Percentiles rank a stretch among this genome's conserved stretches.
Conservation (phyloP, 2,888 invertebrate genomes). For the Xylocampa areola region DNA sequence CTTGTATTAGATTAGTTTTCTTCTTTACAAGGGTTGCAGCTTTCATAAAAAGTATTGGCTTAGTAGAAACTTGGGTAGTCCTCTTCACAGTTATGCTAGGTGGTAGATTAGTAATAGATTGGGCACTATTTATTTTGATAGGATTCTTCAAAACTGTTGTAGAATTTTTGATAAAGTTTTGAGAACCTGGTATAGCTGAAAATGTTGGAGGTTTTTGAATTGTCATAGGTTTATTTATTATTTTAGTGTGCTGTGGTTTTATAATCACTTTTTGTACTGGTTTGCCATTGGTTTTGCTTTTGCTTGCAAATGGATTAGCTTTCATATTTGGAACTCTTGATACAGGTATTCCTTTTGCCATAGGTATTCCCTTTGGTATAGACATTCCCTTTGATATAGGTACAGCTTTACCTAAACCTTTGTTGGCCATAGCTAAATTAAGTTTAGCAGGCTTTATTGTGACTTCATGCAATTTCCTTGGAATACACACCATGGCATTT, state of each 20-base stretch:
- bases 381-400: constrained; percentile 29
- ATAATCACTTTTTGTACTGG: constrained; percentile 30
- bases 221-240: constrained; percentile 30
- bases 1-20: constrained; percentile 8
- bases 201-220: constrained; percentile 43
- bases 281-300: constrained; percentile 60
- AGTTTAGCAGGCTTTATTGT: constrained; percentile 71
- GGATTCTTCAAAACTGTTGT: constrained; percentile 47
- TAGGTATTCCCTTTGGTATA: constrained; percentile 8
- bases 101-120: constrained; percentile 69
- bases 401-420: constrained; percentile 38
- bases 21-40: constrained; percentile 3
- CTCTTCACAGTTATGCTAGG: constrained; percentile 77
- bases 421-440: constrained; percentile 22
- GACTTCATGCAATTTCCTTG: constrained; percentile 70
- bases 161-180: constrained; percentile 32
- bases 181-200: constrained; percentile 43
- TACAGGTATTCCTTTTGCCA: constrained; percentile 19
- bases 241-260: constrained; percentile 35
- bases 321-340: constrained; percentile 14
- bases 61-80: constrained; percentile 44
- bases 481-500: constrained; percentile 85
- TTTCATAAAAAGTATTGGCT: constrained; percentile 49
- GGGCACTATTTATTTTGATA: constrained; percentile 54
- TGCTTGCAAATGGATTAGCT: constrained; percentile 60